phyloP scores from a whole-genome alignment of 2,113 vertebrate genomes.

The Nothobranchius kuhntae region DNA sequence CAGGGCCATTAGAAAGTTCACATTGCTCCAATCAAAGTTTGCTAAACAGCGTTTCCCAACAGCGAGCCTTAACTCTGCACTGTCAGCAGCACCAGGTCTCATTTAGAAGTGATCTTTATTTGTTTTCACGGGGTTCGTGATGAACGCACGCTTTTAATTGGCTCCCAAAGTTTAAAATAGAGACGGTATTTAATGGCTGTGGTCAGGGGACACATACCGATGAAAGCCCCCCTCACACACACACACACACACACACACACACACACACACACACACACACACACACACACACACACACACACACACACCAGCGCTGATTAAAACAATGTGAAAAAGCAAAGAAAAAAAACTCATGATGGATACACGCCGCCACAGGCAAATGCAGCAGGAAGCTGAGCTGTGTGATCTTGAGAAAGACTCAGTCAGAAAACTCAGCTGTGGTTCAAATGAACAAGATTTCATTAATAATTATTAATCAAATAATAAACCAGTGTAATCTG shows the following conservation, averaged over 20 bases:
- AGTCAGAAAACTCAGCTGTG: neutral
- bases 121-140: slow-evolving; percentile 68
- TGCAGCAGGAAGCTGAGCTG: slow-evolving; percentile 26
- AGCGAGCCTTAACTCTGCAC: slow-evolving; percentile 35
- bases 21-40: slow-evolving; percentile 54
- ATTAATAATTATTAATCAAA: slow-evolving; percentile 1
- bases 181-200: slow-evolving; percentile 58
- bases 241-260: slow-evolving; percentile 23
- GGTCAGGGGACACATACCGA: slow-evolving; percentile 68
- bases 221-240: slow-evolving; percentile 31
- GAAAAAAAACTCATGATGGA: slow-evolving; percentile 56
- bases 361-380: slow-evolving; percentile 54
- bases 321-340: slow-evolving; percentile 69
- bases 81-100: slow-evolving; percentile 58
- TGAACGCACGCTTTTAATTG: slow-evolving; percentile 66
- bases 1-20: slow-evolving; percentile 52
- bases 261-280: slow-evolving; percentile 23
- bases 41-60: slow-evolving; percentile 46
- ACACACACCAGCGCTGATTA: slow-evolving; percentile 56
- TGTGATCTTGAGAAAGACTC: slow-evolving; percentile 31
- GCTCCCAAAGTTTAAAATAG: slow-evolving; percentile 62
- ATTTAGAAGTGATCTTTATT: slow-evolving; percentile 66
- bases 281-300: slow-evolving; percentile 19
- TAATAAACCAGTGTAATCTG: neutral
- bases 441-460: slow-evolving; percentile 2